phyloP scores from a whole-genome alignment of 2,113 vertebrate species.

The Aspiorhynchus laticeps region DNA sequence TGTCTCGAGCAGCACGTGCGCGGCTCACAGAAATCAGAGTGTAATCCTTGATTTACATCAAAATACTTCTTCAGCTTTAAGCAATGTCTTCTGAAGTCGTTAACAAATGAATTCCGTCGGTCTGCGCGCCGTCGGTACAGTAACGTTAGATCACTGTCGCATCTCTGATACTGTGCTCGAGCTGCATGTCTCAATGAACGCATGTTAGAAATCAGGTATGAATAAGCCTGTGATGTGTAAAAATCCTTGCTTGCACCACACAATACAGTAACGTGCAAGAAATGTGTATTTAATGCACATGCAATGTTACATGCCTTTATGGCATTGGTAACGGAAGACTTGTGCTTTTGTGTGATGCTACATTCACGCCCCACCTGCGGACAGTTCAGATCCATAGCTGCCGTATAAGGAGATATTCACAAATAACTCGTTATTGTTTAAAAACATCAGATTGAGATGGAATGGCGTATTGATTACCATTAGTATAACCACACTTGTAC shows the following conservation, averaged over 20 bases:
- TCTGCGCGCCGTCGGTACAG: neutral
- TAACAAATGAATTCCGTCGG: neutral
- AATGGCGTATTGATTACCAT: too few species aligned
- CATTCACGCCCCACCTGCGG: neutral
- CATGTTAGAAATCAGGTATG: neutral
- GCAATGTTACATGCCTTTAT: neutral
- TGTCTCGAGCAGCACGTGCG: slow-evolving; percentile 21
- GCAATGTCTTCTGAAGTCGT: neutral
- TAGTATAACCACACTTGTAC: too few species aligned
- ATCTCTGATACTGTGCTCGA: neutral
- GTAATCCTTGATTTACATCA: too few species aligned
- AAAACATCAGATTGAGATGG: too few species aligned
- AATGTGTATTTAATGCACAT: neutral
- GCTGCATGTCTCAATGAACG: neutral
- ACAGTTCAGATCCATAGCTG: neutral
- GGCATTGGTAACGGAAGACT: neutral
- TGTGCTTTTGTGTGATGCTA: neutral
- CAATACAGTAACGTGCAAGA: neutral
- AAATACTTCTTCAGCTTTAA: neutral
- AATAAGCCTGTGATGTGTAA: neutral
- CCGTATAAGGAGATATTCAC: neutral
- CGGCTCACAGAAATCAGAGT: neutral
- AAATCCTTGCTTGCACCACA: neutral
- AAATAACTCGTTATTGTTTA: too few species aligned
- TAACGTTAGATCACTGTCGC: neutral